Conservation (phyloP, 2,797 vertebrate genomes). For the Silurus aristotelis region DNA sequence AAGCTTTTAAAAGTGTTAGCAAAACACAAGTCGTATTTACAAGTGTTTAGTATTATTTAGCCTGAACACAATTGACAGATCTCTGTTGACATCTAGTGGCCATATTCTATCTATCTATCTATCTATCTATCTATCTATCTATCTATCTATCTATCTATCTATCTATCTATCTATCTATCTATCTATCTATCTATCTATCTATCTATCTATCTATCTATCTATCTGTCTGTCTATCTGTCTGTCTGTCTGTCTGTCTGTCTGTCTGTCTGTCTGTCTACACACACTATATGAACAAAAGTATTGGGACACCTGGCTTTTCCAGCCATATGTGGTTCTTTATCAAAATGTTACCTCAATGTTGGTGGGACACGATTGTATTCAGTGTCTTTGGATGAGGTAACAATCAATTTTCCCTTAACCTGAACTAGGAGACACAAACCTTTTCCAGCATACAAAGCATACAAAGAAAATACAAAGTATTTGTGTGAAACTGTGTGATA, state of each 20-base stretch:
- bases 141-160: not conserved
- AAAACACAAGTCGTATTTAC: not conserved
- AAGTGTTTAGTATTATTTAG: not conserved
- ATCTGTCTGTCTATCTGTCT: not conserved
- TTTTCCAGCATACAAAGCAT: too few relatives aligned
- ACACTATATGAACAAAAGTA: too few relatives aligned
- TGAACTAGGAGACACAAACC: too few relatives aligned
- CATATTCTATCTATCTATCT: not conserved
- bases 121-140: not conserved
- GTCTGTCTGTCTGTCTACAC: not conserved
- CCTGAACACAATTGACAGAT: not conserved
- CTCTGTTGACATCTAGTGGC: conserved; percentile 33
- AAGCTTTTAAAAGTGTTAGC: not conserved
- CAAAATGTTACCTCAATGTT: too few relatives aligned
- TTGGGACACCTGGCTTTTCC: too few relatives aligned
- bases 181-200: not conserved
- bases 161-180: not conserved
- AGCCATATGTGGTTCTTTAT: too few relatives aligned
- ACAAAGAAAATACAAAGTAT: too few relatives aligned
- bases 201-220: not conserved
- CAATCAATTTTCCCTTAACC: too few relatives aligned
- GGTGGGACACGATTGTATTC: too few relatives aligned
- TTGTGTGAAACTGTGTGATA: too few relatives aligned
- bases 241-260: not conserved
- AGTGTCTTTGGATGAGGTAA: too few relatives aligned